Base-by-base conservation (phyloP, 1,140 invertebrate genomes). In the Radopholus similis region DNA sequence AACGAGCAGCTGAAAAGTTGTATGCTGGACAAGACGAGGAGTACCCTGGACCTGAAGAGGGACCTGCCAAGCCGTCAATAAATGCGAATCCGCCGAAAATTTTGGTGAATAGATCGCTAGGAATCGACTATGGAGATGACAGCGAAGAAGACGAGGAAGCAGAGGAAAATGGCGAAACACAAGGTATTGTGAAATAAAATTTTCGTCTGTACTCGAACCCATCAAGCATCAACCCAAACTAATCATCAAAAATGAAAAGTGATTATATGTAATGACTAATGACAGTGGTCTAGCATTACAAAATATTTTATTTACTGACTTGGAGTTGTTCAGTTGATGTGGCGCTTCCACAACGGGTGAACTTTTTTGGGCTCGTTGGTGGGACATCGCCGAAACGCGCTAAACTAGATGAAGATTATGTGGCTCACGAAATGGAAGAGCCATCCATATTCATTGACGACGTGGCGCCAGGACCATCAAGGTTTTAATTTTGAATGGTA, bases 371-470 rank as follows among this genome's bases (percentile, higher is more conserved):
- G 11, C 21, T 64, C 15, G 37, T 21, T 13, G 18, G 32, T 62
- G 4, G 21, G 18, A 32, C 59, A n/a, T 11, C 23, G 21, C 32
- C 40, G 28, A 49, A 62, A 13, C 42, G 42, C 34, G 11, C 13
- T 28, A 21, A 47, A 62, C 32, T 47, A 42, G 59, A 18, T n/a
- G 59, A 62, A 18, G 1, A 4, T 6, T 54, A 54, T 54, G 18
- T 32, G 30, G n/a, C n/a, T n/a, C n/a, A n/a, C n/a, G n/a, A 30
- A 3, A 2, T 21, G 34, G 13, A 30, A 35, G 63, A 35, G 32
- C 63, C 58, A 18, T 35, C 30, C 21, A 60, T 64, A 13, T 64
- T 64, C 23, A 44, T 64, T 26, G 63, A 64, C 6, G 63, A 64
- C 0, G 21, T 42, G 54, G 32, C 59, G 0, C 51, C 57, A 23